Evolutionary conservation across 2,797 vertebrate genomes (phyloP).

Genomic region (Cuniculus paca): DNA sequence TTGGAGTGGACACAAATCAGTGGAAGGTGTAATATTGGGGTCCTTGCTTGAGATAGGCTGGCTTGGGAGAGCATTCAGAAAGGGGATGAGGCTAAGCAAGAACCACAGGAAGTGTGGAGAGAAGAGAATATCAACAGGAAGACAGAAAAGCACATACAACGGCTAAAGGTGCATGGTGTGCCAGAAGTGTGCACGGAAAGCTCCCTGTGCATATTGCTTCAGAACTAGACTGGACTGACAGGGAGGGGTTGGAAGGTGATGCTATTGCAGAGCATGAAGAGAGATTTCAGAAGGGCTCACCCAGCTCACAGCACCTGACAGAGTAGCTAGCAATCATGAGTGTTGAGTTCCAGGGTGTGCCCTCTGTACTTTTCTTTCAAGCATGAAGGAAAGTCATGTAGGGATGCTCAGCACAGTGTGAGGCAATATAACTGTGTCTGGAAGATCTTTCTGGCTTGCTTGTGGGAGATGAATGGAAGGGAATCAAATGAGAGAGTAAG

Average conservation of each 20-base stretch:
- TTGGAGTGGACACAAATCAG: background rate
- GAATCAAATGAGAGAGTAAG: fast-evolving
- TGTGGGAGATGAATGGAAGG: background rate
- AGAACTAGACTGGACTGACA: background rate
- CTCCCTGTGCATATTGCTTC: fast-evolving
- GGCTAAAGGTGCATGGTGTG: fast-evolving
- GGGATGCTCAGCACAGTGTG: background rate
- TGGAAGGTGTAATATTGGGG: fast-evolving
- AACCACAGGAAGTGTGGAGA: background rate
- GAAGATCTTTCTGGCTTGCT: background rate
- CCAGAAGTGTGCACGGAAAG: background rate
- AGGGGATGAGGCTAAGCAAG: no score
- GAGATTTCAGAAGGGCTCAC: background rate
- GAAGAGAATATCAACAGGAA: background rate
- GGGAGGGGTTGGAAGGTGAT: background rate
- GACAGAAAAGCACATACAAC: fast-evolving
- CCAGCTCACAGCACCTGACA: background rate
- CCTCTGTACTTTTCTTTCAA: background rate
- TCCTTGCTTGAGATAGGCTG: no score
- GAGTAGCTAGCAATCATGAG: background rate
- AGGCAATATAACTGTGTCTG: background rate
- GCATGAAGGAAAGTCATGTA: background rate
- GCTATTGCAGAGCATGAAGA: fast-evolving
- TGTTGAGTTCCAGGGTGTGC: background rate
- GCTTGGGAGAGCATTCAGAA: background rate